These are phyloP conservation scores for Pituophis catenifer DNA, from an alignment of 2,113 vertebrate genomes.

Conservation along the genomic window DNA sequence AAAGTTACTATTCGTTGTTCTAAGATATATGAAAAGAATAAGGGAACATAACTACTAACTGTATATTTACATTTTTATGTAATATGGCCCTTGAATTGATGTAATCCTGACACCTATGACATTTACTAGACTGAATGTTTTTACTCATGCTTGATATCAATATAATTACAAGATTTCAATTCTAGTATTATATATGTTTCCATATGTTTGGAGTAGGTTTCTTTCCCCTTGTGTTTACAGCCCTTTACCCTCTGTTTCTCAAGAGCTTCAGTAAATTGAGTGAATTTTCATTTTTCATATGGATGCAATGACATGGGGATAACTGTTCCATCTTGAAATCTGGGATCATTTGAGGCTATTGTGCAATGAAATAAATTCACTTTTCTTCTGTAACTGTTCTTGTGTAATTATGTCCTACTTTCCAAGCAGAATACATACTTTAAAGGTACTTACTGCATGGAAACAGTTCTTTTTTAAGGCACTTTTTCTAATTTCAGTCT, in stretches of 20 bases:
- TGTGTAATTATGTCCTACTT: not conserved
- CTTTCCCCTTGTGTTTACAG: not conserved
- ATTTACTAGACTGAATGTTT: not conserved
- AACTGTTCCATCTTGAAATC: not conserved
- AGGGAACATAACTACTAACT: not conserved
- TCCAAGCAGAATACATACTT: not conserved
- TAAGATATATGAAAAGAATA: not conserved
- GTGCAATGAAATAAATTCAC: not conserved
- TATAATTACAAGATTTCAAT: not conserved
- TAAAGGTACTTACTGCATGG: not conserved
- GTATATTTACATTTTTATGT: not conserved
- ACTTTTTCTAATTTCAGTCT: not conserved
- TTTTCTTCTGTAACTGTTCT: not conserved
- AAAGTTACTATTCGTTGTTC: not conserved
- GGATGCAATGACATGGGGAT: not conserved
- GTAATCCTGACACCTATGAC: not conserved
- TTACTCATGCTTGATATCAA: not conserved
- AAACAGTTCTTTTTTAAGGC: not conserved
- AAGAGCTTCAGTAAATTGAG: not conserved
- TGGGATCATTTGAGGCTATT: not conserved
- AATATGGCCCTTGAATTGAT: not conserved
- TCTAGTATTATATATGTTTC: not conserved
- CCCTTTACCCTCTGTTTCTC: not conserved
- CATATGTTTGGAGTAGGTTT: not conserved
- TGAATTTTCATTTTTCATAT: not conserved